Evolutionary conservation across 1,140 invertebrate genomes (phyloP).

Genomic region (Plectrocnemia conspersa): DNA sequence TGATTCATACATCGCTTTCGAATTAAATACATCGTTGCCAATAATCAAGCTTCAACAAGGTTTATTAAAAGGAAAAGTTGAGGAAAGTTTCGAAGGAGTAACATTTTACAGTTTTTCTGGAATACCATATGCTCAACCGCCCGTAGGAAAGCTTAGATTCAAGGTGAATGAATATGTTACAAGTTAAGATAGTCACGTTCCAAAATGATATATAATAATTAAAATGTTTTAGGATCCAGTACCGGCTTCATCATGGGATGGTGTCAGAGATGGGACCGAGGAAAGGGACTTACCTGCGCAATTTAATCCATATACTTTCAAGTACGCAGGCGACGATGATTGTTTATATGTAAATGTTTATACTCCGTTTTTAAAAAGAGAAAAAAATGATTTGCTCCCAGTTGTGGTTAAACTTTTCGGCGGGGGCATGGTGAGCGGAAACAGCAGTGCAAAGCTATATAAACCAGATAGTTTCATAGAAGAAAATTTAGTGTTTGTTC

Average conservation of each 20-base stretch:
- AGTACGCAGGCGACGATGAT: conserved; percentile 39
- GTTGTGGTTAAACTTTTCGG: conserved; percentile 42
- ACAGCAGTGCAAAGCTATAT: conserved; percentile 27
- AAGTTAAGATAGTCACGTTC: no score
- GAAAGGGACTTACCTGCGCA: conserved; percentile 39
- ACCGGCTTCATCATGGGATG: conserved; percentile 12
- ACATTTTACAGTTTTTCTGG: conserved; percentile 48
- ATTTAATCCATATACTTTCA: conserved; percentile 9
- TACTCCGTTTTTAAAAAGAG: conserved; percentile 26
- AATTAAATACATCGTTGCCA: no score
- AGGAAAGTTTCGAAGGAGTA: no score
- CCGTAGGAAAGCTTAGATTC: conserved; percentile 58
- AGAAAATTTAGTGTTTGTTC: conserved; percentile 55
- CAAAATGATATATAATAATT: no score
- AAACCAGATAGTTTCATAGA: conserved; percentile 43
- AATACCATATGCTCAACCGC: conserved; percentile 65
- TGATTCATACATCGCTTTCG: no score
- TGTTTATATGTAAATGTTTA: conserved; percentile 43
- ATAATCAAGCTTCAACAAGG: no score
- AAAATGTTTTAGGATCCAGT: conserved; percentile 14
- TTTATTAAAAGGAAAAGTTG: no score
- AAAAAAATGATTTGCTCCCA: conserved; percentile 16
- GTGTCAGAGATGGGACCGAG: conserved; percentile 27
- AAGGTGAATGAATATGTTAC: conserved; percentile 32
- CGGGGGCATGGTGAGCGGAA: conserved; percentile 37